Evolutionary conservation across 2,888 invertebrate species (phyloP).

Genomic region (Lithophane socia): DNA sequence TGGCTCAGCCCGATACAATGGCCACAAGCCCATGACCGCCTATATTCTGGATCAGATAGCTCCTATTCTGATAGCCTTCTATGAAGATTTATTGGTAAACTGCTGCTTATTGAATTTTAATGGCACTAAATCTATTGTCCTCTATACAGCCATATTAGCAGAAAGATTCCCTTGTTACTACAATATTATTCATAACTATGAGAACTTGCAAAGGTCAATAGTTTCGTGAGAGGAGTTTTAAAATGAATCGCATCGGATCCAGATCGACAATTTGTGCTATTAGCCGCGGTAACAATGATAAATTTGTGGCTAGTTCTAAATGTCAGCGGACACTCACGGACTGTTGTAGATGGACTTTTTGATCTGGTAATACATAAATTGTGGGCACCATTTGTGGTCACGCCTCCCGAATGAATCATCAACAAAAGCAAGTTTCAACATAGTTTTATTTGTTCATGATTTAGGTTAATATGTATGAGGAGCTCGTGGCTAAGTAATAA

Average conservation of each 20-base stretch:
- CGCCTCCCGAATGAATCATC: conserved; percentile 29
- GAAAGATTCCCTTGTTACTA: conserved; percentile 66
- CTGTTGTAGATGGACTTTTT: conserved; percentile 43
- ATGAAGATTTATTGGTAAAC: conserved; percentile 86
- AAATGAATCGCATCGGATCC: conserved; percentile 72
- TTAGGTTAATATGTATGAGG: too few species aligned
- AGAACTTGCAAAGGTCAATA: conserved; percentile 73
- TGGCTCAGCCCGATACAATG: conserved; percentile 76
- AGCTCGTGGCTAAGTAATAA: too few species aligned
- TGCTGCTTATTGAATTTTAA: conserved; percentile 87
- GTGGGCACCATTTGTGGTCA: conserved; percentile 23
- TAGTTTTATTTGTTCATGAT: too few species aligned
- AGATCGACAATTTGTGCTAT: conserved; percentile 75
- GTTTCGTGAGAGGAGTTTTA: conserved; percentile 75
- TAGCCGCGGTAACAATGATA: conserved; percentile 65
- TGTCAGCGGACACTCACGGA: conserved; percentile 66
- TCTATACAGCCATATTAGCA: conserved; percentile 64
- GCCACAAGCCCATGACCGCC: conserved; percentile 73
- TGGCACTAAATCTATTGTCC: conserved; percentile 82
- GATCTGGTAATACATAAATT: conserved; percentile 43
- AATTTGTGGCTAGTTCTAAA: conserved; percentile 70
- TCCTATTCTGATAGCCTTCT: conserved; percentile 88
- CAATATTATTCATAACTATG: conserved; percentile 73
- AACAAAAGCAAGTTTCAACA: neutral
- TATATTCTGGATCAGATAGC: conserved; percentile 85